These are phyloP conservation scores for Pterostichus madidus DNA, from an alignment of 2,888 invertebrate species.

Conservation along the genomic window DNA sequence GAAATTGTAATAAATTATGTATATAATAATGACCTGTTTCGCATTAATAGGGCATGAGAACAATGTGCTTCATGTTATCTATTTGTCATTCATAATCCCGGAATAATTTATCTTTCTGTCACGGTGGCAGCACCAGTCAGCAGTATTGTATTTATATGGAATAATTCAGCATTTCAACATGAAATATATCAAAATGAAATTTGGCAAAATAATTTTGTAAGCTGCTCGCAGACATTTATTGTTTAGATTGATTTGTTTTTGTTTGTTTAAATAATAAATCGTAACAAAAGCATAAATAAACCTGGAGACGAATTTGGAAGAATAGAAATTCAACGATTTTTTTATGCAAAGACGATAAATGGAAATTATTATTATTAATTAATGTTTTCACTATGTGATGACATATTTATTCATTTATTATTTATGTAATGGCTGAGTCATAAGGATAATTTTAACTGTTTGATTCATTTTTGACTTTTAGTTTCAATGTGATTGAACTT, in stretches of 20 bases:
- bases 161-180: conserved; percentile 24
- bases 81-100: conserved; percentile 26
- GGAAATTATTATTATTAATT: no score
- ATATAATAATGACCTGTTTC: no score
- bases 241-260: conserved; percentile 9
- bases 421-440: no score
- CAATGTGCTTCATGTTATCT: conserved; percentile 9
- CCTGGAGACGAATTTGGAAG: no score
- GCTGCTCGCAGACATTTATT: neutral
- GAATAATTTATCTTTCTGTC: conserved; percentile 24
- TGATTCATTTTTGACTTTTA: neutral
- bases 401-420: no score
- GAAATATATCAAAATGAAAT: conserved; percentile 16
- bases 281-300: no score
- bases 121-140: neutral
- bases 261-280: conserved; percentile 1
- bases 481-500: no score
- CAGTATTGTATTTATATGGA: conserved; percentile 22
- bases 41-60: neutral
- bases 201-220: neutral
- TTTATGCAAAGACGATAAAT: no score
- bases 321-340: no score
- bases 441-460: neutral
- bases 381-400: no score
- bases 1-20: no score